Conservation (phyloP, 2,797 vertebrate species). For the Streptopelia turtur region DNA sequence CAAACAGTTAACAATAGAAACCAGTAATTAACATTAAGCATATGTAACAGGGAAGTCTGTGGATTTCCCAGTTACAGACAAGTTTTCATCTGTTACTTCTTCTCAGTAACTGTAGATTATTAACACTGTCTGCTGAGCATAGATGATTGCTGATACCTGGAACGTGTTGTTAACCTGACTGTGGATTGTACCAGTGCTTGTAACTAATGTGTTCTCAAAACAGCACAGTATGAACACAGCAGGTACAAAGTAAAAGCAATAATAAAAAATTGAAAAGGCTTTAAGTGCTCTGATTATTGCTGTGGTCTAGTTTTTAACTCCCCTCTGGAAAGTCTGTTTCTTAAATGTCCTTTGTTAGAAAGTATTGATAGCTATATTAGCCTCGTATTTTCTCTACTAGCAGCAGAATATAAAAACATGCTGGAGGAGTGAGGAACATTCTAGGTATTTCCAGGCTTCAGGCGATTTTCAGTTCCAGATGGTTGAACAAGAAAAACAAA, state of each 20-base stretch:
- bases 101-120: constrained; percentile 50
- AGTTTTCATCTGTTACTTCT: constrained; percentile 21
- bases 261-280: constrained; percentile 76
- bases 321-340: constrained; percentile 58
- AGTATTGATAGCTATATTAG: constrained; percentile 62
- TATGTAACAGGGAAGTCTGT: background rate
- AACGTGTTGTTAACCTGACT: constrained; percentile 70
- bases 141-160: constrained; percentile 41
- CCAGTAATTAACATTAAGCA: background rate
- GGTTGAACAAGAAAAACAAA: background rate
- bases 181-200: constrained; percentile 47
- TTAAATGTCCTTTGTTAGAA: constrained; percentile 59
- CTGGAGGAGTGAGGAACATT: background rate
- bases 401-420: constrained; percentile 12
- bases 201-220: constrained; percentile 72
- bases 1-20: background rate
- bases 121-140: constrained; percentile 61
- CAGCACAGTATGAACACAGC: constrained; percentile 68
- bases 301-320: constrained; percentile 66
- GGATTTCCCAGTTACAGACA: constrained; percentile 9
- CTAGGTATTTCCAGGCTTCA: background rate
- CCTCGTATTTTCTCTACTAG: constrained; percentile 59
- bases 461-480: background rate
- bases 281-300: constrained; percentile 77
- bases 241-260: constrained; percentile 76